Conservation (phyloP, 2,888 invertebrate genomes). For the Atethmia centrago region DNA sequence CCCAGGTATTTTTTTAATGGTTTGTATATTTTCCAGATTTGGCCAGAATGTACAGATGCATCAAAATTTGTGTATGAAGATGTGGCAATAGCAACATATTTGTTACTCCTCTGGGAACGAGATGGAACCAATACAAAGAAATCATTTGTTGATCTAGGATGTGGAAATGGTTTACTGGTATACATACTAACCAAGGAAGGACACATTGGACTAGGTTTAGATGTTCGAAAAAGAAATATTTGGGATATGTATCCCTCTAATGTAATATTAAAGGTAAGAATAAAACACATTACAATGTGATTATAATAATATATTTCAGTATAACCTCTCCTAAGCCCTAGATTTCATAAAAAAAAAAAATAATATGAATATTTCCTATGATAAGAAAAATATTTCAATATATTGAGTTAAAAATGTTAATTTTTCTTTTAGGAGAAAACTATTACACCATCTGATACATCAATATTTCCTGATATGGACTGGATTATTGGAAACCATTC, state of each 20-base stretch:
- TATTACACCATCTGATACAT: slow-evolving; percentile 92
- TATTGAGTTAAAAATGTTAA: slow-evolving; percentile 11
- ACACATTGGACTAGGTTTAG: slow-evolving; percentile 95
- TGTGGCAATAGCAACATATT: slow-evolving; percentile 97
- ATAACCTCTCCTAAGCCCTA: not conserved
- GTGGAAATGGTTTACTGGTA: slow-evolving; percentile 98
- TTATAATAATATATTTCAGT: slow-evolving; percentile 13
- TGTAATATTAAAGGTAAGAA: slow-evolving; percentile 91
- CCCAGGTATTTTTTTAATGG: not conserved
- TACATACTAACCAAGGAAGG: slow-evolving; percentile 96
- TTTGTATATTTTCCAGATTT: slow-evolving; percentile 89
- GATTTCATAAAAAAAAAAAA: too few relatives aligned
- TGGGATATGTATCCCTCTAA: slow-evolving; percentile 95
- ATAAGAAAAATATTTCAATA: not conserved
- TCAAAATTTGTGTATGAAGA: slow-evolving; percentile 99
- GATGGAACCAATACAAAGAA: slow-evolving; percentile 83
- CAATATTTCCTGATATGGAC: slow-evolving; percentile 93
- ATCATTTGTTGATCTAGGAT: slow-evolving; percentile 98
- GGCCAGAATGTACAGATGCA: slow-evolving; percentile 98
- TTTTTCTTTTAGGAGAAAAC: slow-evolving; percentile 90
- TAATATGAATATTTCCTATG: too few relatives aligned
- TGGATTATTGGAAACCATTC: slow-evolving; percentile 99
- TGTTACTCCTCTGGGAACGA: slow-evolving; percentile 94
- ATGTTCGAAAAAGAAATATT: slow-evolving; percentile 95
- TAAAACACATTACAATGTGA: slow-evolving; percentile 3